These are phyloP conservation scores for Dicerorhinus sumatrensis DNA, from an alignment of 2,113 vertebrate species.

Conservation along the genomic window DNA sequence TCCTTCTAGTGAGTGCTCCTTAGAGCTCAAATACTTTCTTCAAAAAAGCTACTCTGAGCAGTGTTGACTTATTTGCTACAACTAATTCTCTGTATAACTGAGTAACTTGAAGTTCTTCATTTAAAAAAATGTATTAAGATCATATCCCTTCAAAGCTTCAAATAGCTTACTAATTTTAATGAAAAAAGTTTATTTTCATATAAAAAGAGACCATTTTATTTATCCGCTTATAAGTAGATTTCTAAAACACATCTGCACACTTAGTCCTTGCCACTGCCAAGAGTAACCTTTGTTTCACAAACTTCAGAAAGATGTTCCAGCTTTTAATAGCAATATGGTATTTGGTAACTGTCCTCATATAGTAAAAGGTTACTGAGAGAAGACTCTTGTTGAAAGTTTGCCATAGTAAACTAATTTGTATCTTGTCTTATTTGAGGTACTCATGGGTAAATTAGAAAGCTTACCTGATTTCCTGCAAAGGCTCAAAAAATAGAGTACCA, in stretches of 20 bases:
- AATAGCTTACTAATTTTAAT: not conserved
- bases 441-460: not conserved
- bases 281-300: not conserved
- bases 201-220: not conserved
- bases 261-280: not conserved
- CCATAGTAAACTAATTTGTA: not conserved
- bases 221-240: not conserved
- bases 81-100: not conserved
- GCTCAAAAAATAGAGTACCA: not conserved
- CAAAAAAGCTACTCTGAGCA: conserved; percentile 14
- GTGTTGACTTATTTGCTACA: not conserved
- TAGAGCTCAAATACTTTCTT: not conserved
- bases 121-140: not conserved
- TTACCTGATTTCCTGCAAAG: not conserved
- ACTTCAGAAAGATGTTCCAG: not conserved
- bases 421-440: not conserved
- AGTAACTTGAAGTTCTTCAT: not conserved
- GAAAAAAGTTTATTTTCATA: not conserved
- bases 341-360: not conserved
- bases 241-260: not conserved
- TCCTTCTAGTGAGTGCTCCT: not conserved
- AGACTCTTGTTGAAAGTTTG: not conserved
- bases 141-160: not conserved
- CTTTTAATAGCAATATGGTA: not conserved
- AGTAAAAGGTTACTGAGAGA: not conserved